phyloP scores from a whole-genome alignment of 2,113 vertebrate species.

The Thamnophis sirtalis region DNA sequence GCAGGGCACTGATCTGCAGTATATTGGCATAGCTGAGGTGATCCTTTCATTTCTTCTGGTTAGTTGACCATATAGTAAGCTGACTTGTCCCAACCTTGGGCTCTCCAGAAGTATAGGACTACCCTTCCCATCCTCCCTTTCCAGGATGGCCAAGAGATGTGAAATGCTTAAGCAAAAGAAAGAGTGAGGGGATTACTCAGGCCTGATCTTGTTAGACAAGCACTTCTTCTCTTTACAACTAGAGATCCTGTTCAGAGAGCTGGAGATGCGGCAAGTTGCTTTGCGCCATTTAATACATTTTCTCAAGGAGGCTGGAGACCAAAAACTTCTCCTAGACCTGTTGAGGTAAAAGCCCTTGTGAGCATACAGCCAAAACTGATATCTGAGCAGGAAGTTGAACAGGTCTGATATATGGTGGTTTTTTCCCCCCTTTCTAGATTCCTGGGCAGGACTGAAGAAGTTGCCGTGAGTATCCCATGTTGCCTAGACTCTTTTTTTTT shows the following conservation, averaged over 20 bases:
- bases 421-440: slow-evolving; percentile 71
- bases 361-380: background rate
- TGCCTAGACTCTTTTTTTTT: background rate
- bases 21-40: background rate
- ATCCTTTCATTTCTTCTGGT: background rate
- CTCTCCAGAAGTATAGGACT: background rate
- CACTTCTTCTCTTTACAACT: slow-evolving; percentile 1
- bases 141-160: background rate
- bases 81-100: background rate
- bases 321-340: slow-evolving; percentile 85
- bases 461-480: slow-evolving; percentile 79
- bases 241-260: slow-evolving; percentile 89
- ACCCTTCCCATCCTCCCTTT: background rate
- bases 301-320: slow-evolving; percentile 83
- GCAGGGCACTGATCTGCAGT: background rate
- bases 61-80: background rate
- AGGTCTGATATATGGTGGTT: background rate
- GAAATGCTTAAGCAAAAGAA: background rate
- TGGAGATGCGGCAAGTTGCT: slow-evolving; percentile 83
- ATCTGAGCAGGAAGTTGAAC: background rate
- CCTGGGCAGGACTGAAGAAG: slow-evolving; percentile 85
- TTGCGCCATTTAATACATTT: slow-evolving; percentile 88
- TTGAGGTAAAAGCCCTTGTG: slow-evolving; percentile 73
- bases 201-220: background rate
- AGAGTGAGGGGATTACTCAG: background rate